Evolutionary conservation across 2,797 vertebrate species (phyloP), one percentile per base, ranked within the genome.

Genomic region (Champsocephalus esox): DNA sequence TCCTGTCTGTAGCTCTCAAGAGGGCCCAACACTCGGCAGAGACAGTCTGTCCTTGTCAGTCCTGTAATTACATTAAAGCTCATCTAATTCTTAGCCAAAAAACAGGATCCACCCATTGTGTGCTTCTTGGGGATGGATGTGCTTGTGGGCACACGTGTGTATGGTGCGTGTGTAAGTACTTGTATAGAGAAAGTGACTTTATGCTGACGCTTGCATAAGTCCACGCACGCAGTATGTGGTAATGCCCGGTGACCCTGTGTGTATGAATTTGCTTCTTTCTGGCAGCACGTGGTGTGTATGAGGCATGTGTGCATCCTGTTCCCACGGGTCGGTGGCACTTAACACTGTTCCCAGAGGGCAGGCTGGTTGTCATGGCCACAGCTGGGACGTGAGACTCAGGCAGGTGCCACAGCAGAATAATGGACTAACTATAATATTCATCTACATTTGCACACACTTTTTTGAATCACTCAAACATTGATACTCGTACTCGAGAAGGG

Each of bases 21-120:
- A 77, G 92, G 83, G 77, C 67, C 57, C 63, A 65, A 68, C 71
- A 66, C 83, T 90, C 89, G 87, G 87, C 87, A 84, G 83, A 91
- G 87, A 91, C 84, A 85, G 70, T 85, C 80, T 92, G 91, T 88
- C 91, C 92, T 94, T 89, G 92, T 91, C 87, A 87, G 90, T 91
- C 88, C 89, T 90, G 83, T 94, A 92, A 94, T 95, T 93, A 93
- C 88, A 92, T 93, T 94, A 93, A 90, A 88, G 86, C 88, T 85
- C 57, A 51, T 92, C 85, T 91, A 87, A 89, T 90, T 92, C 88
- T 92, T 89, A 61, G 68, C 68, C 78, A 83, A 88, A 84, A 82
- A 85, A 88, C 63, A 60, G 24, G 19, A 74, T 66, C 28, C 55
- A 55, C 46, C 75, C 55, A 14, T 66, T 3, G 64, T 24, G 73